Evolutionary conservation across 2,113 vertebrate species (phyloP).

Genomic region (Xenopus laevis): DNA sequence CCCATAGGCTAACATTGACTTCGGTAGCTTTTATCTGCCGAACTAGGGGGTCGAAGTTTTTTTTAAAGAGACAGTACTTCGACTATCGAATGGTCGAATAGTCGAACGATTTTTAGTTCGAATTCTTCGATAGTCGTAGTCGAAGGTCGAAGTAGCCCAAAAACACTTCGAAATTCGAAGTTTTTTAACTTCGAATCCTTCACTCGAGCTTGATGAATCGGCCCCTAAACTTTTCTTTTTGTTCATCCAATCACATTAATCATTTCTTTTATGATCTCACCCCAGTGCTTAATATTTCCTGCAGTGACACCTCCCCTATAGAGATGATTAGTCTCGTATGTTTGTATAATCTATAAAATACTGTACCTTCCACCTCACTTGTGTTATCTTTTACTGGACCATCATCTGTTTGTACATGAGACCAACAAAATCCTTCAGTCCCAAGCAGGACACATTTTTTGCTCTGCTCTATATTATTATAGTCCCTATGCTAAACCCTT

Average conservation of each 20-base stretch:
- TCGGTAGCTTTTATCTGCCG: too few relatives aligned
- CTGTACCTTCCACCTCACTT: constrained; percentile 14
- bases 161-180: too few relatives aligned
- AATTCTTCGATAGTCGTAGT: too few relatives aligned
- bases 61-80: too few relatives aligned
- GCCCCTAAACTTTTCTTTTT: constrained; percentile 17
- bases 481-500: constrained; percentile 10
- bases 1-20: too few relatives aligned
- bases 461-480: constrained; percentile 9
- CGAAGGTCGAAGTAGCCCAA: too few relatives aligned
- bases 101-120: too few relatives aligned
- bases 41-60: too few relatives aligned
- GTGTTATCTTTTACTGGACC: constrained; percentile 32
- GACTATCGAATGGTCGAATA: too few relatives aligned
- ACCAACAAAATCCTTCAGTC: background rate
- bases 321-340: constrained; percentile 17
- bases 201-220: too few relatives aligned
- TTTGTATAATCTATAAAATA: constrained; percentile 17
- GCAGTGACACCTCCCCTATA: constrained; percentile 5
- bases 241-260: constrained; percentile 4
- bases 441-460: background rate
- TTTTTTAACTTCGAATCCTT: too few relatives aligned
- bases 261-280: constrained; percentile 29
- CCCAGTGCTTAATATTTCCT: constrained; percentile 19
- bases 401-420: constrained; percentile 21